A percentile compares a stretch with the other conserved stretches of the same genome.
Conservation (phyloP, 2,888 invertebrate genomes). For the Ptychoptera contaminata region DNA sequence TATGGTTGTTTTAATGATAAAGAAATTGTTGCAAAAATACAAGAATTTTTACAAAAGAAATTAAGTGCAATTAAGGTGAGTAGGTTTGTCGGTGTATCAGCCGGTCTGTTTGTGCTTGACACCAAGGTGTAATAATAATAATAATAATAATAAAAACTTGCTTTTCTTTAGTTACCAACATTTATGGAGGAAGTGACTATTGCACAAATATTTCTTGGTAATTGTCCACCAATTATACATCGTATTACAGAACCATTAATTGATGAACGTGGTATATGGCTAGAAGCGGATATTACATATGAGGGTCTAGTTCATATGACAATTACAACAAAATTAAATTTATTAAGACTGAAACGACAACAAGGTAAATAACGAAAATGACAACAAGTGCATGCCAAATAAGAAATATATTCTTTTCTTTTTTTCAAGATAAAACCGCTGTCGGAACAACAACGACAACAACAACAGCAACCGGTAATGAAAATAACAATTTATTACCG, state of each 20-base stretch:
- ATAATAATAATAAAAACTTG: not conserved
- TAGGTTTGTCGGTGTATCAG: not conserved
- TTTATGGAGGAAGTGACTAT: slow-evolving; percentile 69
- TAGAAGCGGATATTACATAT: slow-evolving; percentile 64
- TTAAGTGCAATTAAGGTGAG: slow-evolving; percentile 26
- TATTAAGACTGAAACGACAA: slow-evolving; percentile 23
- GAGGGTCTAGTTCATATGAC: slow-evolving; percentile 58
- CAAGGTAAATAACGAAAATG: no score
- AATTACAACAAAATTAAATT: slow-evolving; percentile 69
- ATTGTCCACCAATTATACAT: slow-evolving; percentile 43
- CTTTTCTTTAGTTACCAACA: slow-evolving; percentile 43
- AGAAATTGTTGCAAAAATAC: slow-evolving; percentile 21
- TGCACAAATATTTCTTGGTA: slow-evolving; percentile 53
- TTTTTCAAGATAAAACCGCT: not conserved
- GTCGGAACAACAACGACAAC: slow-evolving; percentile 3
- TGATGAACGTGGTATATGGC: slow-evolving; percentile 69
- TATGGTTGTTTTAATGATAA: slow-evolving; percentile 24
- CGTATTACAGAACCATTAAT: slow-evolving; percentile 46
- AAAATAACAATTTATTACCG: slow-evolving; percentile 7
- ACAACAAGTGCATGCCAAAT: no score
- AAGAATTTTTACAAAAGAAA: slow-evolving; percentile 28
- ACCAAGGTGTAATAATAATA: no score
- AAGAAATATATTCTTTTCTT: not conserved
- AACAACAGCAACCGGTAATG: slow-evolving; percentile 5
- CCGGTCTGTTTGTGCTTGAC: no score